Evolutionary conservation across 2,797 vertebrate species (phyloP), one percentile per base, ranked within the genome.

Genomic region (Coilia nasus): DNA sequence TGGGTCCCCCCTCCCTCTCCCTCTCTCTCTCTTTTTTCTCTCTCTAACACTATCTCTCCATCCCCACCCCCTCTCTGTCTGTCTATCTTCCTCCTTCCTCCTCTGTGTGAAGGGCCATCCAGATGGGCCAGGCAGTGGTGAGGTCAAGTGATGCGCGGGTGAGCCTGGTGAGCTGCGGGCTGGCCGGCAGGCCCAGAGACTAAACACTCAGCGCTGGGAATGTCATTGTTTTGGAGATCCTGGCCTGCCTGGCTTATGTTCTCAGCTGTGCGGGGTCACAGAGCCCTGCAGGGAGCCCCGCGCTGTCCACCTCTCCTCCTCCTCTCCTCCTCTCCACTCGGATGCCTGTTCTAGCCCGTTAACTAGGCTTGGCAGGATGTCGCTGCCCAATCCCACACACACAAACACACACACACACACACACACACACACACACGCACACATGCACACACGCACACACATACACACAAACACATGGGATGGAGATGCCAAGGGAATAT

Each of bases 161-260:
- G 95, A 87, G 94, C 95, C 96, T 96, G 31, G 67, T 97, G 96
- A 96, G 95, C 95, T 95, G 93, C 91, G 88, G 91, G 92, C 89
- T 92, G 90, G 92, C 91, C 92, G 92, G 90, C 94, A 94, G 95
- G 92, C 90, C 93, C 94, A 96, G 96, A 98, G 97, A 98, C 97
- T 97, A 98, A 98, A 98, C 97, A 98, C 96, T 95, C 94, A 92
- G 96, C 86, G 95, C 95, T 91, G 97, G 96, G 96, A 96, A 97
- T 97, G 96, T 93, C 92, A 94, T 94, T 97, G 97, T 97, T 98
- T 98, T 96, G 96, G 93, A 96, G 96, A 96, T 75, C 94, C 94
- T 95, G 95, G 96, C 95, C 89, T 91, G 96, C 28, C 67, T 75
- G 67, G 31, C 31, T 75, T 97, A 97, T 97, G 96, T 97, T 95